Percentiles rank a stretch among this genome's conserved stretches.
Evolutionary conservation across 2,113 vertebrate species (phyloP).

Genomic region (Guaruba guarouba): DNA sequence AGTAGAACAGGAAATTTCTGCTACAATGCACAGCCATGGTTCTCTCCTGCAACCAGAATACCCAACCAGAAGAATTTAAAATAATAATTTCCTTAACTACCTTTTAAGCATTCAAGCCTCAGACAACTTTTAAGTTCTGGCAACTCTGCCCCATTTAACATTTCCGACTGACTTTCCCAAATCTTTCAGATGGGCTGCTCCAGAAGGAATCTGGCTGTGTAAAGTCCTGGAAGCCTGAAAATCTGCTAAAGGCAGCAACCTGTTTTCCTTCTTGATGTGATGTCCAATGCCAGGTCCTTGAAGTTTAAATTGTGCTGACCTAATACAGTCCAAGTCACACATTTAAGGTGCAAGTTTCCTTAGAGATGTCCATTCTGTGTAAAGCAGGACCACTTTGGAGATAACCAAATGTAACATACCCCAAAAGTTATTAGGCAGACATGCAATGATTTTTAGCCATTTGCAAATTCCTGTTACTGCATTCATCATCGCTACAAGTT

Average conservation of each 20-base stretch:
- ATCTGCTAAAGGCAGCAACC: conserved; percentile 38
- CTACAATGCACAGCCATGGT: conserved; percentile 5
- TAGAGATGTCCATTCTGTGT: conserved; percentile 41
- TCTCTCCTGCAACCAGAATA: conserved; percentile 42
- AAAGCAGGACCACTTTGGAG: conserved; percentile 47
- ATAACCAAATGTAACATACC: conserved; percentile 52
- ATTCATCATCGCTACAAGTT: neutral
- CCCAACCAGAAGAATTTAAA: neutral
- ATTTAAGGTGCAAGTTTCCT: conserved; percentile 43
- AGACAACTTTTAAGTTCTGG: conserved; percentile 30
- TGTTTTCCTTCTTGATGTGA: conserved; percentile 58
- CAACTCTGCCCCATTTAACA: conserved; percentile 32
- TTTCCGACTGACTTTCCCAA: conserved; percentile 41
- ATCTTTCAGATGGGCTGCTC: conserved; percentile 55
- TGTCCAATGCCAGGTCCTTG: conserved; percentile 56
- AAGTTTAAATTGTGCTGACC: conserved; percentile 52
- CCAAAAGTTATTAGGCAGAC: conserved; percentile 50
- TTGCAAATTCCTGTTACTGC: conserved; percentile 28
- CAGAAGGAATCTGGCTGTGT: conserved; percentile 55
- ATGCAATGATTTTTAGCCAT: conserved; percentile 16
- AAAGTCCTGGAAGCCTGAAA: conserved; percentile 60
- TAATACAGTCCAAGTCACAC: conserved; percentile 56
- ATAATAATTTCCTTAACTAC: conserved; percentile 18
- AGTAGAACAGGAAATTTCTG: conserved; percentile 1
- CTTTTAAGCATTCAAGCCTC: conserved; percentile 32